Percentiles rank a stretch among this genome's conserved stretches.
Evolutionary conservation across 2,888 invertebrate species (phyloP).

Genomic region (Phaonia tiefii): DNA sequence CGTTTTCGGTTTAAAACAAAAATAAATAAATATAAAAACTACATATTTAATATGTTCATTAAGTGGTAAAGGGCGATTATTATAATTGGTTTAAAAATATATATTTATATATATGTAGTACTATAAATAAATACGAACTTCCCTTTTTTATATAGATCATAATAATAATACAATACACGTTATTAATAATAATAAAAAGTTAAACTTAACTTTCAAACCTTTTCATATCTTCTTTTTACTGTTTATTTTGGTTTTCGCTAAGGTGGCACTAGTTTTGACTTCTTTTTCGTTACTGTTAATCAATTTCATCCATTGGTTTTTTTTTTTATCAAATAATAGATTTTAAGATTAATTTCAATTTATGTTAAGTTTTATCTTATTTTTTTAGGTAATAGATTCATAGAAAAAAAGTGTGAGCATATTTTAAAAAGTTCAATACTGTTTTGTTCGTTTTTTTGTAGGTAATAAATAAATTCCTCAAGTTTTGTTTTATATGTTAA

Average conservation of each 20-base stretch:
- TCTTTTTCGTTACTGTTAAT: slow-evolving; percentile 45
- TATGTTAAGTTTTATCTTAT: slow-evolving; percentile 24
- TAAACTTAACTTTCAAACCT: slow-evolving; percentile 62
- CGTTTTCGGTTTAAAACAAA: too few relatives aligned
- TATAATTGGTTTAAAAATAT: slow-evolving; percentile 37
- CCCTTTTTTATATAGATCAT: slow-evolving; percentile 33
- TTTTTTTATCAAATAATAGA: slow-evolving; percentile 39
- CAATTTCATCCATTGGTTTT: slow-evolving; percentile 8
- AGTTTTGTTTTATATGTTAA: slow-evolving; percentile 27
- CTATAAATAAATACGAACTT: slow-evolving; percentile 61
- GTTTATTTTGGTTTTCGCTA: slow-evolving; percentile 49
- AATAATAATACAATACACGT: slow-evolving; percentile 47
- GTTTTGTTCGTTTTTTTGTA: slow-evolving; percentile 43
- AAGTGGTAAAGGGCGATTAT: slow-evolving; percentile 53
- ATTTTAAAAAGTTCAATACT: slow-evolving; percentile 59
- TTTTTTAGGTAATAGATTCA: slow-evolving; percentile 44
- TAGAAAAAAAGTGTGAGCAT: slow-evolving; percentile 63
- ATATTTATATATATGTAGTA: slow-evolving; percentile 55
- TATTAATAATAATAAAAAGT: slow-evolving; percentile 53
- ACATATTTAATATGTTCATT: slow-evolving; percentile 64
- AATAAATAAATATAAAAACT: slow-evolving; percentile 38
- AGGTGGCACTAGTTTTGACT: slow-evolving; percentile 64
- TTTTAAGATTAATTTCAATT: slow-evolving; percentile 49
- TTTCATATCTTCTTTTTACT: slow-evolving; percentile 46
- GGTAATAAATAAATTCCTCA: slow-evolving; percentile 61